Base-by-base conservation (phyloP, 2,113 vertebrate genomes). In the Salvelinus sp. region DNA sequence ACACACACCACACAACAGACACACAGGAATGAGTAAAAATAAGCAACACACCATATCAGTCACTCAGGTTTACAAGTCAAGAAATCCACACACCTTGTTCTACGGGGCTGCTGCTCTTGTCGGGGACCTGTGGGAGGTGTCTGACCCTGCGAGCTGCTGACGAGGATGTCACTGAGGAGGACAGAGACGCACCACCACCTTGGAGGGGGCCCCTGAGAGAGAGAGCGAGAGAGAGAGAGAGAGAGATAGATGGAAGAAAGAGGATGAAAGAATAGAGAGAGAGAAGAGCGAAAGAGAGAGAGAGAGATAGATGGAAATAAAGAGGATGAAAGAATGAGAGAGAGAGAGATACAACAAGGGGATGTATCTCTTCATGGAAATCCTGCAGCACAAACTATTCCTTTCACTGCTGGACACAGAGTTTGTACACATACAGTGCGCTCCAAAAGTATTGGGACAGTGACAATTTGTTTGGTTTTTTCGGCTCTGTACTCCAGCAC, bases 51-150 rank as follows among this genome's bases (percentile, higher is more conserved):
- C 30, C 48, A 57, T 30, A 23, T 20, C 33, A 58, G 27, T 28
- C 70, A 71, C 48, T 28, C 23, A 58, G 14, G 25, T 22, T 27
- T 23, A 9, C 25, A 23, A 74, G 18, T 14, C 27, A 20, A 50
- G 33, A 65, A 20, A 30, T 16, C 22, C 6, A 33, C 3, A 66
- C 94, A 97, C 96, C 98, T 98, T 99, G 96, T 91, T 98, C 98
- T 94, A 95, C 91, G 89, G 95, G 50, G 4, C 50, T 95, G 93
- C 94, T 93, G 87, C 96, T 97, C 88, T 97, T 95, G 79, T 96
- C 91, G 20, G 98, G 98, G 88, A 98, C 96, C 88, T 98, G 97
- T 2, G 97, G 98, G 75, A 99, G 96, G 81, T 98, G 98, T 79
- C 98, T 93, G 83, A 94, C 96, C 90, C 94, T 94, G 81, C 96